phyloP scores from a whole-genome alignment of 2,113 vertebrate genomes.

The Vanacampus margaritifer region DNA sequence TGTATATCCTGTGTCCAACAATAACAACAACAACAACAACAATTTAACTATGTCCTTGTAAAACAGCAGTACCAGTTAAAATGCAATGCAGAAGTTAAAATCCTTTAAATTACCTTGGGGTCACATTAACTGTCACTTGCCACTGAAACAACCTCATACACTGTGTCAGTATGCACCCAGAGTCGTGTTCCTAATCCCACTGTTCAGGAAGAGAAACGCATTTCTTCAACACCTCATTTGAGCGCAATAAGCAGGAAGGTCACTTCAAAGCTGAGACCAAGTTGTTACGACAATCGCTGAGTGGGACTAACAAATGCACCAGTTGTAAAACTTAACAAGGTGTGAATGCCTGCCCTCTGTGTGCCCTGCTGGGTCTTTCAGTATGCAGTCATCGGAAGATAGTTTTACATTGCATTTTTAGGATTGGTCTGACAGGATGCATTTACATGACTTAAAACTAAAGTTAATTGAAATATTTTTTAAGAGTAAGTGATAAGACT shows the following conservation, averaged over 20 bases:
- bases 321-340: conserved; percentile 80
- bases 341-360: conserved; percentile 74
- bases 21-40: not conserved
- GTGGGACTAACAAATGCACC: conserved; percentile 70
- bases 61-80: not conserved
- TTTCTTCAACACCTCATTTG: conserved; percentile 44
- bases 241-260: conserved; percentile 29
- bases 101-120: not conserved
- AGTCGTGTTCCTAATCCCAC: conserved; percentile 25
- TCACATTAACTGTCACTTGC: not conserved
- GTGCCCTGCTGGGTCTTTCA: conserved; percentile 58
- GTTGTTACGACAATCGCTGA: conserved; percentile 64
- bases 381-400: conserved; percentile 27
- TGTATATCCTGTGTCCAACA: not conserved
- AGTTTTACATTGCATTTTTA: not conserved
- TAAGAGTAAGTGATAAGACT: conserved; percentile 4
- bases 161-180: not conserved
- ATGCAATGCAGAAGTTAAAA: not conserved
- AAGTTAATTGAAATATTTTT: no score
- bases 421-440: no score
- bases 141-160: not conserved
- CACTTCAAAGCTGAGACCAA: conserved; percentile 65
- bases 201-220: conserved; percentile 42
- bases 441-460: no score
- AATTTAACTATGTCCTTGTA: not conserved